Evolutionary conservation across 2,113 vertebrate genomes (phyloP).

Genomic region (Mus pahari): DNA sequence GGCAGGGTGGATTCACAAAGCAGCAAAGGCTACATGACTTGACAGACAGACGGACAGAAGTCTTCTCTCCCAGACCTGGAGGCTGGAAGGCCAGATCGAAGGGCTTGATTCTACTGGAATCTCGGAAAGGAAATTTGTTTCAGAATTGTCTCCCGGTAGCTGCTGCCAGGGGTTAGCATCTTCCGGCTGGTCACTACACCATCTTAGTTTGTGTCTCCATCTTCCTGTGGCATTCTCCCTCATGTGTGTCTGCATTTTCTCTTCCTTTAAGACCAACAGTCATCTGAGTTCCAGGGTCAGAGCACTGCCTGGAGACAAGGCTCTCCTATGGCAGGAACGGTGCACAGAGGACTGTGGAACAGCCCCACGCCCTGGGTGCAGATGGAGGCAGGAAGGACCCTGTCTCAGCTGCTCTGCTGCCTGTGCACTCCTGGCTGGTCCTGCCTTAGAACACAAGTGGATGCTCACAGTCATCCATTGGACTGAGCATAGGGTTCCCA

Average conservation of each 20-base stretch:
- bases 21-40: background rate
- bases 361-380: too few species aligned
- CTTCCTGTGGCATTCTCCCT: background rate
- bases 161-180: background rate
- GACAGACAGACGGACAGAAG: background rate
- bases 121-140: background rate
- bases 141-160: background rate
- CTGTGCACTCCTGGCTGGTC: too few species aligned
- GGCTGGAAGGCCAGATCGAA: background rate
- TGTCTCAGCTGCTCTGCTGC: too few species aligned
- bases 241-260: background rate
- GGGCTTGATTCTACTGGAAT: too few species aligned
- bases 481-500: too few species aligned
- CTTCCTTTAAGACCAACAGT: background rate
- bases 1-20: background rate
- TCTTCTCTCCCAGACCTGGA: background rate
- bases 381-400: too few species aligned
- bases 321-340: too few species aligned
- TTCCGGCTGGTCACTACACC: background rate
- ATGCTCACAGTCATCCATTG: too few species aligned
- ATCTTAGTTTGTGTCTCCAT: background rate
- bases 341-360: too few species aligned
- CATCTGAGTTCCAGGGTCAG: too few species aligned
- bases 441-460: too few species aligned
- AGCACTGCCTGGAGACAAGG: too few species aligned